Evolutionary conservation across 1,140 invertebrate genomes (phyloP).

Genomic region (Anastrepha obliqua): DNA sequence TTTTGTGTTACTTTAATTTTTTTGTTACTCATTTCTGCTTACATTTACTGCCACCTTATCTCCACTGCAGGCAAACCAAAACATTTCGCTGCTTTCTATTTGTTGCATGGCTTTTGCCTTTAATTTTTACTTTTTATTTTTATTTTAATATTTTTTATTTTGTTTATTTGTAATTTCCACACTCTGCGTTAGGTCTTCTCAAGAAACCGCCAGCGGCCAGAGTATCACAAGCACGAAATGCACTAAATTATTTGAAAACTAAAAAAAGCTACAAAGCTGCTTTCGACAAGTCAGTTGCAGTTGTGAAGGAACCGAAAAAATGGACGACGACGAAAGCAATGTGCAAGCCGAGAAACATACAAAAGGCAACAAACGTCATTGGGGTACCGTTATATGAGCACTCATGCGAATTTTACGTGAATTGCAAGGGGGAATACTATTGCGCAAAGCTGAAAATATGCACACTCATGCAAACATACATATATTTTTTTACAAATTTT

Average conservation of each 20-base stretch:
- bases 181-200: background rate
- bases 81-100: constrained; percentile 27
- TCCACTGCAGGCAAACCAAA: constrained; percentile 14
- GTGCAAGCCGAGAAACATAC: background rate
- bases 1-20: background rate
- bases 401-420: constrained; percentile 8
- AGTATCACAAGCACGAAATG: background rate
- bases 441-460: background rate
- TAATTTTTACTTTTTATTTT: background rate
- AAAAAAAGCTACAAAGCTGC: constrained; percentile 19
- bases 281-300: constrained; percentile 18
- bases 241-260: background rate
- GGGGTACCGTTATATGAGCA: constrained; percentile 8
- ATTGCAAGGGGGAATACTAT: background rate
- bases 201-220: constrained; percentile 27
- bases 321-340: background rate
- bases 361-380: constrained; percentile 45
- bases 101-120: background rate
- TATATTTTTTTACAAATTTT: background rate
- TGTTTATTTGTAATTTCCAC: background rate
- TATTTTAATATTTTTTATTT: background rate
- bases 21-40: background rate
- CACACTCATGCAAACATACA: background rate
- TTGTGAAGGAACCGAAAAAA: constrained; percentile 16
- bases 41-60: background rate